A percentile compares a stretch with the other conserved stretches of the same genome.
These are phyloP conservation scores for Nomada hirtipes DNA, from an alignment of 2,888 invertebrate species.

Conservation along the genomic window DNA sequence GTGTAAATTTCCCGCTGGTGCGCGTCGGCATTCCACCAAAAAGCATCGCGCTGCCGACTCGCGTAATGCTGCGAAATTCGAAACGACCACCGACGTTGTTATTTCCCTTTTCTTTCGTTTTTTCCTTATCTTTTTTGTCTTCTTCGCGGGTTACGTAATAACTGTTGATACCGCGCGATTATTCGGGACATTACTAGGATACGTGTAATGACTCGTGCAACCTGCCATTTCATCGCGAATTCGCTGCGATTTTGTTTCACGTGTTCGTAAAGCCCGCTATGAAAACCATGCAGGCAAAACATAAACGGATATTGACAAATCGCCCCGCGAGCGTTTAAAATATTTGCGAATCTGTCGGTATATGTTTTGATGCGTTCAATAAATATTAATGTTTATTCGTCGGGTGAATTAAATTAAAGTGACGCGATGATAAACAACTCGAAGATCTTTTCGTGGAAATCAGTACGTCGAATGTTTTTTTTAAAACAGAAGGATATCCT, in stretches of 20 bases:
- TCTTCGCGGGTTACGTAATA: slow-evolving; percentile 49
- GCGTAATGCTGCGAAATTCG: slow-evolving; percentile 65
- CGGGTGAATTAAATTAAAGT: too few species aligned
- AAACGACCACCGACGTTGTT: slow-evolving; percentile 62
- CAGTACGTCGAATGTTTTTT: too few species aligned
- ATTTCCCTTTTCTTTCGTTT: neutral
- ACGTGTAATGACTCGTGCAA: slow-evolving; percentile 11
- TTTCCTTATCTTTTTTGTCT: too few species aligned
- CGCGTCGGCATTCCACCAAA: neutral
- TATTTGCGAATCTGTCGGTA: too few species aligned
- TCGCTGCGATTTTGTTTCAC: neutral
- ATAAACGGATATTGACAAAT: neutral
- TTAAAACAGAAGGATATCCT: too few species aligned
- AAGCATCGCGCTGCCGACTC: slow-evolving; percentile 59
- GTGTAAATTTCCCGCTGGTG: slow-evolving; percentile 13
- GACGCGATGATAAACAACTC: too few species aligned
- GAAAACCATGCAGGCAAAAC: neutral
- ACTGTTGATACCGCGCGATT: slow-evolving; percentile 10
- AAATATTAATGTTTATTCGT: too few species aligned
- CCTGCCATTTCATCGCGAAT: neutral
- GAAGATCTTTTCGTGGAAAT: too few species aligned
- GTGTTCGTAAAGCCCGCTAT: neutral
- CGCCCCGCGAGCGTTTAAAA: too few species aligned
- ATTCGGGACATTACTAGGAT: slow-evolving; percentile 11
- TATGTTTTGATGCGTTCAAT: too few species aligned